Conservation (phyloP, 2,797 vertebrate species). For the Adelosebastes latens region DNA sequence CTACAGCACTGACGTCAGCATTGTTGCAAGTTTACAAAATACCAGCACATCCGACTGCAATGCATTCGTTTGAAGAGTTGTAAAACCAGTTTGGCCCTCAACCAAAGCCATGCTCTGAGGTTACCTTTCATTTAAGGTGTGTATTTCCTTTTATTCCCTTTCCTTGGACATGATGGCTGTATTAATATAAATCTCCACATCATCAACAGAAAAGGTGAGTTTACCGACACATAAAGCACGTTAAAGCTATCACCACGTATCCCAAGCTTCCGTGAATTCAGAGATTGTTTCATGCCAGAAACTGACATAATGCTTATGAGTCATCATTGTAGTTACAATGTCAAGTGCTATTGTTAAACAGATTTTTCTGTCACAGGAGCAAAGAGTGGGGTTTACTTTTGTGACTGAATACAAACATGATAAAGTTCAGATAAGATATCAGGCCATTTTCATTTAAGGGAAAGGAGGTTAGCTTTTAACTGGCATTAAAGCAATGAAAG, state of each 20-base stretch:
- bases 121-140: not conserved
- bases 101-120: not conserved
- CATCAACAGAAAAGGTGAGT: not conserved
- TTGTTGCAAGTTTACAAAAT: constrained; percentile 49
- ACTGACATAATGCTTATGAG: not conserved
- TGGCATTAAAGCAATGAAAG: not conserved
- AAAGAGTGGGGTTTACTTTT: not conserved
- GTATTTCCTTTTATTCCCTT: not conserved
- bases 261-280: not conserved
- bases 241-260: not conserved
- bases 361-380: not conserved
- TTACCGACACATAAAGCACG: not conserved
- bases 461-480: not conserved
- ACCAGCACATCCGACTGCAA: constrained; percentile 13
- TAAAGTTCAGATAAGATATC: not conserved
- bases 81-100: constrained; percentile 62
- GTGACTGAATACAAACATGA: not conserved
- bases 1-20: not conserved
- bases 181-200: not conserved
- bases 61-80: constrained; percentile 15
- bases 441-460: not conserved
- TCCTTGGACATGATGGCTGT: not conserved
- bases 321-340: not conserved
- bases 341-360: not conserved
- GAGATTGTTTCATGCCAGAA: not conserved